A percentile compares a stretch with the other conserved stretches of the same genome.
phyloP scores from a whole-genome alignment of 2,888 invertebrate genomes.

The Oscheius onirici region DNA sequence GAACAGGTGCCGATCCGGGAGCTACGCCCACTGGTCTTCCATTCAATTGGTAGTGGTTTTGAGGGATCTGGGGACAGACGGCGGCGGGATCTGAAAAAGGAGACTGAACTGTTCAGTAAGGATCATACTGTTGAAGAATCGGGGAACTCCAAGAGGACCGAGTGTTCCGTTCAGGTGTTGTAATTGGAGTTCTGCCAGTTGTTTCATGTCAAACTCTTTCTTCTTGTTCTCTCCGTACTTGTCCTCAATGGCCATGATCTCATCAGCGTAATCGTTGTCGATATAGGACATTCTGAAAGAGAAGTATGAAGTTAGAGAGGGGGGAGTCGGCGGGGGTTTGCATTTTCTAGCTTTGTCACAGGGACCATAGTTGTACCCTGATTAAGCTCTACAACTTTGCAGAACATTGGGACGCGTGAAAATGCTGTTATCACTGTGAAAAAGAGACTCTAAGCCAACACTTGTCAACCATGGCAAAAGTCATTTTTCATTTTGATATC shows the following conservation, averaged over 20 bases:
- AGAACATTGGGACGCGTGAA: too few species aligned
- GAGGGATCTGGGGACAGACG: not conserved
- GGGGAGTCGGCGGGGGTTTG: too few species aligned
- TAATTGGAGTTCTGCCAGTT: constrained; percentile 30
- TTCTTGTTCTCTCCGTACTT: constrained; percentile 45
- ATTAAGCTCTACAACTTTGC: too few species aligned
- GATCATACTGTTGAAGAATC: constrained; percentile 19
- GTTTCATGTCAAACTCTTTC: constrained; percentile 36
- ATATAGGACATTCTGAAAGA: constrained; percentile 36
- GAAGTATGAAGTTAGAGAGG: not conserved
- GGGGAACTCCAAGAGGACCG: constrained; percentile 13
- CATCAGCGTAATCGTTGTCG: constrained; percentile 46
- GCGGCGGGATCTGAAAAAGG: constrained; percentile 11
- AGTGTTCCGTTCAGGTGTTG: constrained; percentile 31
- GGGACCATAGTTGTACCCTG: too few species aligned
- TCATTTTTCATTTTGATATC: too few species aligned
- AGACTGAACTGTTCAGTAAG: not conserved
- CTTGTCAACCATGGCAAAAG: too few species aligned
- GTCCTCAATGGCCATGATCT: constrained; percentile 47
- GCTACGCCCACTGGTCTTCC: constrained; percentile 2
- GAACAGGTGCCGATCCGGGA: not conserved
- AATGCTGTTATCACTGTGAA: too few species aligned
- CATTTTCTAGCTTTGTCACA: too few species aligned
- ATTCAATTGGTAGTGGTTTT: constrained; percentile 2
- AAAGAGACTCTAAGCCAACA: too few species aligned